Evolutionary conservation across 64 coral and sea anemone genomes (phyloP).

Genomic region (Astreopora myriophthalma): DNA sequence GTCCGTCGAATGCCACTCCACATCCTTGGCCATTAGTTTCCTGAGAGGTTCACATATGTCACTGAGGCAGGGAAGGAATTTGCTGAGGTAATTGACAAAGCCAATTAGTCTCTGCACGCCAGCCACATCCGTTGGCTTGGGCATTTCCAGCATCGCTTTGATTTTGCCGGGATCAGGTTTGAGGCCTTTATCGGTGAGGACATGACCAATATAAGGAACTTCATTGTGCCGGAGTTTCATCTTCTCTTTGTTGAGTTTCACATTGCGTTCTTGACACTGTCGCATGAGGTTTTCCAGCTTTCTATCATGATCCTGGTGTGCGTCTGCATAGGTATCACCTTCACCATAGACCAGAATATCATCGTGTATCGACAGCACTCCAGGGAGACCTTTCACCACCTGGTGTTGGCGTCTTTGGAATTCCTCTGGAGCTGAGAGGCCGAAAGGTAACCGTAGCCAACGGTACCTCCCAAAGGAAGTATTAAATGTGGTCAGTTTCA

Average conservation of each 20-base stretch:
- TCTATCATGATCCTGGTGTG: background rate
- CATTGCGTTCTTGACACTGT: background rate
- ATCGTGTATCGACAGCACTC: background rate
- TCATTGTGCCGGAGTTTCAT: background rate
- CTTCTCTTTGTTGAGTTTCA: background rate
- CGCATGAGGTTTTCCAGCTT: background rate
- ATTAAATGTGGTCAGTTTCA: background rate
- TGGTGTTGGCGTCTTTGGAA: background rate
- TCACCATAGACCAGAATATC: background rate
- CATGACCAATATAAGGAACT: background rate
- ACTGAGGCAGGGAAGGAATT: background rate
- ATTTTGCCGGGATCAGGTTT: background rate
- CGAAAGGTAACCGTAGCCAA: background rate
- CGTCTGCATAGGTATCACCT: background rate
- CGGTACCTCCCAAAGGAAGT: background rate
- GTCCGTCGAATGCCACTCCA: background rate
- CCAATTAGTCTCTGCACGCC: background rate
- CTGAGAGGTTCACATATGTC: background rate
- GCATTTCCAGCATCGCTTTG: background rate
- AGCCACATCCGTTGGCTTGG: background rate
- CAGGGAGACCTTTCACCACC: background rate
- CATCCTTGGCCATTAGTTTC: background rate
- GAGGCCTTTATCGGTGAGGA: background rate
- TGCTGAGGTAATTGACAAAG: background rate
- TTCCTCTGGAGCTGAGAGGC: background rate